phyloP scores from a whole-genome alignment of 2,797 vertebrate genomes.

The Pelochelys cantorii region DNA sequence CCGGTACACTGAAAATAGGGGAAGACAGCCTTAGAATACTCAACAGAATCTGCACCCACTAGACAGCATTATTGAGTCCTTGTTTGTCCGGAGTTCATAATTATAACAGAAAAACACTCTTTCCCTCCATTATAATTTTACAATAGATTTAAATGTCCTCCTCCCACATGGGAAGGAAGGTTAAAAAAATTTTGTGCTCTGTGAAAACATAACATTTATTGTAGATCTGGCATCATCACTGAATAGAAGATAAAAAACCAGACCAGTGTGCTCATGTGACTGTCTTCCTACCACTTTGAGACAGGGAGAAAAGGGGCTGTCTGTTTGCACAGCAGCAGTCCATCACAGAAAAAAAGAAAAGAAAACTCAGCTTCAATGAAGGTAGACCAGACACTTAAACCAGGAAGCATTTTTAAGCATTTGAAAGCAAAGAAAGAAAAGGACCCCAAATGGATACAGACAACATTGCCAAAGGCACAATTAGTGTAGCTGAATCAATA shows the following conservation, averaged over 20 bases:
- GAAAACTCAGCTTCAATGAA: conserved; percentile 9
- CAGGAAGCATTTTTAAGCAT: conserved; percentile 17
- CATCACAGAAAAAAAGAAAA: conserved; percentile 25
- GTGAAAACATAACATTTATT: conserved; percentile 1
- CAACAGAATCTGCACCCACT: background rate
- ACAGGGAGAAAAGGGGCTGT: background rate
- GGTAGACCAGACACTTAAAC: background rate
- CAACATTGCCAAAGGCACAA: conserved; percentile 20
- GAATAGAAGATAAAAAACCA: conserved; percentile 31
- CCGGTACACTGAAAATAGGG: background rate
- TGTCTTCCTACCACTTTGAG: background rate
- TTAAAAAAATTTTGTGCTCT: background rate
- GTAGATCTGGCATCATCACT: background rate
- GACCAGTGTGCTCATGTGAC: background rate
- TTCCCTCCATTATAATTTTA: conserved; percentile 4
- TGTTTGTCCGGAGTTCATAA: background rate
- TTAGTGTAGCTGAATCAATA: conserved; percentile 1
- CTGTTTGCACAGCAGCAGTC: conserved; percentile 37
- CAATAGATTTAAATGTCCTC: conserved; percentile 5
- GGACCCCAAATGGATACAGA: background rate
- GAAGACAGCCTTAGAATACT: background rate
- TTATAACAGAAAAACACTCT: background rate
- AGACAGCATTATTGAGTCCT: fast-evolving
- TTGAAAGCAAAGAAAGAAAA: conserved; percentile 1
- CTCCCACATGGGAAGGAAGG: background rate